Conservation (phyloP, 2,888 invertebrate genomes). For the Congeria kusceri region DNA sequence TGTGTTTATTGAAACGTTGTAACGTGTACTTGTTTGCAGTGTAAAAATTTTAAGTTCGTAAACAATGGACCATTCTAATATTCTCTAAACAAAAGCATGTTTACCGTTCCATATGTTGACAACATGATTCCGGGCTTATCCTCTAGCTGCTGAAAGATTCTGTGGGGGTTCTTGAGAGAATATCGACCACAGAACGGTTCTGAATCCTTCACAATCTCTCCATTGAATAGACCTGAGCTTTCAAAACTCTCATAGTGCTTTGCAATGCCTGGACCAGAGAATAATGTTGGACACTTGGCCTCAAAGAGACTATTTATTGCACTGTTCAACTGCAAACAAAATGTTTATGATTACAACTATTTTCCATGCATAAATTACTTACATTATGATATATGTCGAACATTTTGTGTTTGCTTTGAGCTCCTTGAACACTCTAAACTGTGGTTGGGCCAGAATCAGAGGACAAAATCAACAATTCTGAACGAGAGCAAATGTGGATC, state of each 20-base stretch:
- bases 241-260: conserved; percentile 55
- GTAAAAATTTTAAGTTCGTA: no score
- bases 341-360: neutral
- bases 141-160: conserved; percentile 31
- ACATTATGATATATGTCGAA: no score
- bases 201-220: conserved; percentile 43
- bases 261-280: conserved; percentile 23
- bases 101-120: conserved; percentile 29
- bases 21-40: no score
- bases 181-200: conserved; percentile 64
- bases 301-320: conserved; percentile 48
- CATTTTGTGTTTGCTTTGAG: no score
- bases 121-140: conserved; percentile 26
- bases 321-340: conserved; percentile 26
- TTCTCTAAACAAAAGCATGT: no score
- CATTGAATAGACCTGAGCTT: conserved; percentile 13
- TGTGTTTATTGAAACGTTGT: no score
- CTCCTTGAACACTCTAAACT: no score
- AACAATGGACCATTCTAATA: no score
- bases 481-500: no score
- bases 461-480: no score
- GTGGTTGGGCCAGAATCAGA: no score
- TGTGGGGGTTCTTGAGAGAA: conserved; percentile 41
- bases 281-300: conserved; percentile 49
- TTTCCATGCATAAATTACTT: neutral